Evolutionary conservation across 2,888 invertebrate genomes (phyloP), one percentile per base, ranked within the genome.

Genomic region (Xestobium rufovillosum): DNA sequence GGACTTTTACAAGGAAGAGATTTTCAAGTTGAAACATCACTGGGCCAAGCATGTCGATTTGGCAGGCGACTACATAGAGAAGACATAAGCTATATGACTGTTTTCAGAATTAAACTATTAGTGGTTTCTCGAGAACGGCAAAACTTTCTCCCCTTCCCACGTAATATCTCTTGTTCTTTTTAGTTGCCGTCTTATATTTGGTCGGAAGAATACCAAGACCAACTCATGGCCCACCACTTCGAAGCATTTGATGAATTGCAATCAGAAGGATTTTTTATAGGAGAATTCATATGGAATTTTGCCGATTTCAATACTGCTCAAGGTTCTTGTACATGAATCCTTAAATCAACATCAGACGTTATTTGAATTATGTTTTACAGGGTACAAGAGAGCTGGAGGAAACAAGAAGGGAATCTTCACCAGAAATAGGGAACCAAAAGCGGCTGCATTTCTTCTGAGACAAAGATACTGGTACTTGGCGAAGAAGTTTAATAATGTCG

Each of bases 261-360:
- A 33, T 67, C 67, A 2, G 65, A 74, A 35, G 75, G 77, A n/a
- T n/a, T n/a, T n/a, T n/a, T n/a, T n/a, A n/a, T n/a, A n/a, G n/a
- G n/a, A n/a, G n/a, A n/a, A n/a, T 3, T 86, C 71, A 86, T 95
- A 26, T 96, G 95, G 96, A 96, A 95, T 65, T 96, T 95, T 65
- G 96, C 95, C 1, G 96, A 96, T 62, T 96, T 96, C 59, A 87
- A 90, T 65, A 96, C 96, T 4, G 82, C 81, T 31, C 87, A 92
- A 71, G 40, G 43, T 43, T 32, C 3, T n/a, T n/a, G n/a, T n/a
- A n/a, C n/a, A n/a, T n/a, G n/a, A n/a, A n/a, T n/a, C n/a, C n/a
- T n/a, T n/a, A n/a, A n/a, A n/a, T n/a, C 11, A n/a, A 25, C 17
- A 10, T 33, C 11, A n/a, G n/a, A n/a, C n/a, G n/a, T n/a, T n/a